Percentiles rank a stretch among this genome's conserved stretches.
Conservation (phyloP, 2,797 vertebrate species). For the Cossypha niveicapilla region DNA sequence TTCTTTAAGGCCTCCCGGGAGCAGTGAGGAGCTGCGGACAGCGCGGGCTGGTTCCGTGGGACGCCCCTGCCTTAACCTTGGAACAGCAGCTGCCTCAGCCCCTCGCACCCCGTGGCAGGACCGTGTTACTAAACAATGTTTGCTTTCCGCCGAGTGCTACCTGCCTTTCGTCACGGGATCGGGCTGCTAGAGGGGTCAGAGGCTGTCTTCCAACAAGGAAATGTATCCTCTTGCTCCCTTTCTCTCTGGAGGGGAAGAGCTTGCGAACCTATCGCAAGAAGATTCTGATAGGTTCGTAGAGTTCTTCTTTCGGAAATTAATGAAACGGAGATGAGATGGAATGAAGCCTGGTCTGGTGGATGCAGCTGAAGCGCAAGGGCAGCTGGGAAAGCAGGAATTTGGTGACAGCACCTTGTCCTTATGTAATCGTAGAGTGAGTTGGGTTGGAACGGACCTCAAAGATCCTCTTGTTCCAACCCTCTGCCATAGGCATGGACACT, state of each 20-base stretch:
- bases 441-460: not conserved
- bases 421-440: not conserved
- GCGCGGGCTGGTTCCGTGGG: accelerated
- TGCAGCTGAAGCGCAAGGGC: not conserved
- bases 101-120: accelerated
- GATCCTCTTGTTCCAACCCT: accelerated
- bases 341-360: not conserved
- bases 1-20: not conserved
- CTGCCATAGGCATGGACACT: not conserved
- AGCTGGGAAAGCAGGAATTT: not conserved
- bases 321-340: not conserved
- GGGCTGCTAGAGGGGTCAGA: not conserved
- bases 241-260: too few relatives aligned
- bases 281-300: not conserved
- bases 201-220: not conserved
- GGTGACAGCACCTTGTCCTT: not conserved
- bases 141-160: accelerated
- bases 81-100: not conserved
- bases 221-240: not conserved
- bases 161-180: not conserved
- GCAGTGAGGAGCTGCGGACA: not conserved
- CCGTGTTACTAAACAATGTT: accelerated
- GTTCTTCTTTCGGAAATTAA: not conserved
- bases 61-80: accelerated
- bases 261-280: too few relatives aligned